A percentile compares a stretch with the other conserved stretches of the same genome.
Conservation (phyloP, 2,797 vertebrate genomes). For the Amblyraja radiata region DNA sequence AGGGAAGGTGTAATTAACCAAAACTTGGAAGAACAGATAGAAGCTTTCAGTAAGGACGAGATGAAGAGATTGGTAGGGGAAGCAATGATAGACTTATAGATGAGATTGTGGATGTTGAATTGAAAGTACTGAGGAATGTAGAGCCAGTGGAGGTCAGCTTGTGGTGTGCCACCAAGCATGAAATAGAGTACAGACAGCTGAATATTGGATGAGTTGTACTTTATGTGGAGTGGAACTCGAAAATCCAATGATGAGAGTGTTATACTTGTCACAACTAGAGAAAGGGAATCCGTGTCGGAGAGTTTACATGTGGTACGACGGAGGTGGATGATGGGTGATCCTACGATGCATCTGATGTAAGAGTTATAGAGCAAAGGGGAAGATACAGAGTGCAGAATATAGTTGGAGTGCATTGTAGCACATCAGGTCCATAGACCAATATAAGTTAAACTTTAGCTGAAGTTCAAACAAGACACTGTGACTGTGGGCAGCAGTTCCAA, state of each 20-base stretch:
- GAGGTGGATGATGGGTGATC: not conserved
- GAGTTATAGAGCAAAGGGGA: too few relatives aligned
- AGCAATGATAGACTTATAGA: not conserved
- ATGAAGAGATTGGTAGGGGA: not conserved
- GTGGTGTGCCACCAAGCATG: not conserved
- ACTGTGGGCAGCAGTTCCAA: too few relatives aligned
- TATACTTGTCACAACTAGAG: not conserved
- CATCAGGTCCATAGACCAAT: not conserved
- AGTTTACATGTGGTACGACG: not conserved
- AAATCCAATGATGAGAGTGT: not conserved
- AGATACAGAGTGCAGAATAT: too few relatives aligned
- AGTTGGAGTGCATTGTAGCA: too few relatives aligned
- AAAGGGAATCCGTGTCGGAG: not conserved
- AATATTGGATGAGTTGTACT: not conserved
- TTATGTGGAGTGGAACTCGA: not conserved
- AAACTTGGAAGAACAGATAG: not conserved
- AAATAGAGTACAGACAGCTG: not conserved
- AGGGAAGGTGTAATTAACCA: not conserved
- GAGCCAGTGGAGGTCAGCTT: not conserved
- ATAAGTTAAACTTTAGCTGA: not conserved
- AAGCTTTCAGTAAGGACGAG: not conserved
- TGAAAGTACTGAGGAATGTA: not conserved
- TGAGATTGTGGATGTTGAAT: not conserved
- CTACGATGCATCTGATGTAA: not conserved
- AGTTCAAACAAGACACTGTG: not conserved